A percentile compares a stretch with the other conserved stretches of the same genome.
Evolutionary conservation across 2,888 invertebrate species (phyloP).

Genomic region (Polydrusus tereticollis): DNA sequence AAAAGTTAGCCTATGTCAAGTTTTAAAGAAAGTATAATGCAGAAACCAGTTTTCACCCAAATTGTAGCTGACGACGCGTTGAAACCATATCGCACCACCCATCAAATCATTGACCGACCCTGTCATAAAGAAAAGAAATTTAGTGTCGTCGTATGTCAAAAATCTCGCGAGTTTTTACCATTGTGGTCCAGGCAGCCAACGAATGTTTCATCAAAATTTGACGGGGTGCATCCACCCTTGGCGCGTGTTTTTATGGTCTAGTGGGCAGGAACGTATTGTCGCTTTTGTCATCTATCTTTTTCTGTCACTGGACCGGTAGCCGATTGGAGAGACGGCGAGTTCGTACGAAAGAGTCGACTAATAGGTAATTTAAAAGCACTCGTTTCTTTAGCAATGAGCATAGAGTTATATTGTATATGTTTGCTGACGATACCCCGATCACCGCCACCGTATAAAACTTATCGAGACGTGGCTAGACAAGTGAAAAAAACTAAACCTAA

Average conservation of each 20-base stretch:
- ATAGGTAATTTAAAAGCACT: not conserved
- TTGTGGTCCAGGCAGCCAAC: not conserved
- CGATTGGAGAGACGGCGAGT: not conserved
- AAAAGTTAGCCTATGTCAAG: too few species aligned
- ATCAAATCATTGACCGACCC: slow-evolving; percentile 23
- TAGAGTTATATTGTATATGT: too few species aligned
- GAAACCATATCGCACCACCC: slow-evolving; percentile 14
- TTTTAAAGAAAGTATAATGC: too few species aligned
- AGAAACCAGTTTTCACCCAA: not conserved
- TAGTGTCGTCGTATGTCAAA: not conserved
- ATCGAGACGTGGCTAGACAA: too few species aligned
- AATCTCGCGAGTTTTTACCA: slow-evolving; percentile 8
- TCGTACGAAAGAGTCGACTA: not conserved
- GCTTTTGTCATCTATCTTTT: slow-evolving; percentile 28
- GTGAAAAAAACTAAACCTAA: too few species aligned
- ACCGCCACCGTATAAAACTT: too few species aligned
- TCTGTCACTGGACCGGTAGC: slow-evolving; percentile 13
- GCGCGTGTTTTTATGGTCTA: slow-evolving; percentile 47
- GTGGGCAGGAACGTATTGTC: slow-evolving; percentile 29
- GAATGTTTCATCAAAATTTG: slow-evolving; percentile 36
- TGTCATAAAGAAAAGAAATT: not conserved
- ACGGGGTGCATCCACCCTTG: slow-evolving; percentile 42
- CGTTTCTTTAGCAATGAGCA: too few species aligned
- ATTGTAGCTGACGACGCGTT: slow-evolving; percentile 1
- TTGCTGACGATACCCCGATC: too few species aligned